These are phyloP conservation scores for Calidris pygmaea DNA, from an alignment of 2,113 vertebrate species.

Conservation along the genomic window DNA sequence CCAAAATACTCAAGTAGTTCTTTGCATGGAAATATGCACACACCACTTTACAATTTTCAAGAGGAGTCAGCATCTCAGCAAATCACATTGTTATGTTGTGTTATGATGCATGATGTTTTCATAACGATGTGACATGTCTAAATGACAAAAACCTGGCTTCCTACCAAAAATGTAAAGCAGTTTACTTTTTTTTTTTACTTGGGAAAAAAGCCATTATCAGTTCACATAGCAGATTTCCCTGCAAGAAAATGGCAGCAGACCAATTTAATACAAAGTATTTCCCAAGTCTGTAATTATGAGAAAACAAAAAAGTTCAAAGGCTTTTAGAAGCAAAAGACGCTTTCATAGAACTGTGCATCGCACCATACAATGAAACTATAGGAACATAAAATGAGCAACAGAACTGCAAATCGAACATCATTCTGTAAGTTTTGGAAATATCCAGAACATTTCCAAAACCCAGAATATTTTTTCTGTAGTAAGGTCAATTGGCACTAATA, in stretches of 20 bases:
- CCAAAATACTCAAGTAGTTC: neutral
- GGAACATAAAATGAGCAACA: neutral
- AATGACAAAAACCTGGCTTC: conserved; percentile 69
- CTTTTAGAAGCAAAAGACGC: conserved; percentile 19
- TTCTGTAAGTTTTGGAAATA: neutral
- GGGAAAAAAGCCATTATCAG: conserved; percentile 20
- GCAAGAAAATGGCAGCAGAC: conserved; percentile 39
- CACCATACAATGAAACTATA: neutral
- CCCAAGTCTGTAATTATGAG: neutral
- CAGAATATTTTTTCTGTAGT: neutral
- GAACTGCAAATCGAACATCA: neutral
- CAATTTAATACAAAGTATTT: conserved; percentile 50
- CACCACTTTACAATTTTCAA: neutral
- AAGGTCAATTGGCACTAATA: neutral
- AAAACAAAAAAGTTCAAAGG: conserved; percentile 26
- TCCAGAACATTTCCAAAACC: neutral
- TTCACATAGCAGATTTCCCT: conserved; percentile 40
- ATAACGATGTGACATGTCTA: conserved; percentile 57
- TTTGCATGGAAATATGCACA: neutral
- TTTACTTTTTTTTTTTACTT: neutral
- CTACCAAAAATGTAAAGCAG: conserved; percentile 63
- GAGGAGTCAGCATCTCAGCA: conserved; percentile 55
- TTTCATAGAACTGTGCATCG: conserved; percentile 23
- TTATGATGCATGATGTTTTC: conserved; percentile 69
- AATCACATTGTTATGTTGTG: conserved; percentile 64